These are phyloP conservation scores for Spicauda simplicius DNA, from an alignment of 2,888 invertebrate species.

Conservation along the genomic window DNA sequence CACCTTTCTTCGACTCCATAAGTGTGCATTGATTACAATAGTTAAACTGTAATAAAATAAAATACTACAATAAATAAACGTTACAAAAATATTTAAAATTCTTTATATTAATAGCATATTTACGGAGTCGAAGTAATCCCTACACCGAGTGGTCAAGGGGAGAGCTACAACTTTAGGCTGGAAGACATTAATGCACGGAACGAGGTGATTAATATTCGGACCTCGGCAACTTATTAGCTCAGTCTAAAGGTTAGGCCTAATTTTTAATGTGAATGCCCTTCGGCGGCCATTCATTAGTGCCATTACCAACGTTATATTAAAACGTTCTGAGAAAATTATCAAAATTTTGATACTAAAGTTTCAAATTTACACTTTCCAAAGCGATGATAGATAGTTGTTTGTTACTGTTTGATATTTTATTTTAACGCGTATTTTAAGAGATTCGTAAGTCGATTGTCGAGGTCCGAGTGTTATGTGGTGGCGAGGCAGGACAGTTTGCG, in stretches of 20 bases:
- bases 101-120: background rate
- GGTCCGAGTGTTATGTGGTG: background rate
- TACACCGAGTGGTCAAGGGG: background rate
- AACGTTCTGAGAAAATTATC: too few relatives aligned
- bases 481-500: background rate
- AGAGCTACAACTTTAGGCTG: background rate
- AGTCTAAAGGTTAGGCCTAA: background rate
- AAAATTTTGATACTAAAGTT: too few relatives aligned
- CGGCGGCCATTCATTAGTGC: too few relatives aligned
- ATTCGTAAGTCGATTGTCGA: constrained; percentile 1
- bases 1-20: background rate
- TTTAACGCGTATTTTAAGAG: background rate
- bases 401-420: too few relatives aligned
- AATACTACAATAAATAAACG: too few relatives aligned
- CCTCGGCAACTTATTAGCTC: background rate
- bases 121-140: background rate
- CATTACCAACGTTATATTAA: too few relatives aligned
- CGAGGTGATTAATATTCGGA: background rate
- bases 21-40: too few relatives aligned
- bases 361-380: too few relatives aligned
- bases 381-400: too few relatives aligned
- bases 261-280: background rate
- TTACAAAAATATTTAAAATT: too few relatives aligned
- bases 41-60: too few relatives aligned
- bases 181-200: constrained; percentile 1